Conservation (phyloP, 2,113 vertebrate species). For the Gavialis gangeticus region DNA sequence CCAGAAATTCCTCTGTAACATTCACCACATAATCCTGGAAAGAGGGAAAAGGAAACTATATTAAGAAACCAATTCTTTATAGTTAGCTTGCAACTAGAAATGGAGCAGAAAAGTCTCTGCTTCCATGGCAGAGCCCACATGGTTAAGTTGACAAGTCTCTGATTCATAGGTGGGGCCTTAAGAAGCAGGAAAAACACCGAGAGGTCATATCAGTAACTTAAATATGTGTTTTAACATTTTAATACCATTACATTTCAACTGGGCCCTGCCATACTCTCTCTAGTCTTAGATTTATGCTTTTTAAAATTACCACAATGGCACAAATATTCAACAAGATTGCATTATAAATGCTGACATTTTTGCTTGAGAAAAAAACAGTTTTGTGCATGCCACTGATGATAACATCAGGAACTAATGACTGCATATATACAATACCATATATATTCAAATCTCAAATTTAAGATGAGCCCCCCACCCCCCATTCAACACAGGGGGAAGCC, state of each 20-base stretch:
- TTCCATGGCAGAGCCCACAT: not conserved
- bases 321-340: not conserved
- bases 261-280: not conserved
- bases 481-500: not conserved
- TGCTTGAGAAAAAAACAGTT: not conserved
- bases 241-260: not conserved
- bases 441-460: no score
- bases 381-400: not conserved
- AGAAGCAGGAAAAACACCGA: not conserved
- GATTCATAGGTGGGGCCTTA: not conserved
- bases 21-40: constrained; percentile 91
- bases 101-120: not conserved
- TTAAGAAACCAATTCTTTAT: not conserved
- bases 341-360: not conserved
- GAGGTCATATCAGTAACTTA: not conserved
- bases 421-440: no score
- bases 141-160: not conserved
- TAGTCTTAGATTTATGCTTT: not conserved
- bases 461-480: not conserved
- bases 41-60: not conserved
- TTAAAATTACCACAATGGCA: not conserved
- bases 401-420: not conserved
- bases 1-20: constrained; percentile 95
- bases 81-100: not conserved
- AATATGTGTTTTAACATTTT: not conserved